These are phyloP conservation scores for Maccullochella peelii DNA, from an alignment of 2,113 vertebrate genomes.

Conservation along the genomic window DNA sequence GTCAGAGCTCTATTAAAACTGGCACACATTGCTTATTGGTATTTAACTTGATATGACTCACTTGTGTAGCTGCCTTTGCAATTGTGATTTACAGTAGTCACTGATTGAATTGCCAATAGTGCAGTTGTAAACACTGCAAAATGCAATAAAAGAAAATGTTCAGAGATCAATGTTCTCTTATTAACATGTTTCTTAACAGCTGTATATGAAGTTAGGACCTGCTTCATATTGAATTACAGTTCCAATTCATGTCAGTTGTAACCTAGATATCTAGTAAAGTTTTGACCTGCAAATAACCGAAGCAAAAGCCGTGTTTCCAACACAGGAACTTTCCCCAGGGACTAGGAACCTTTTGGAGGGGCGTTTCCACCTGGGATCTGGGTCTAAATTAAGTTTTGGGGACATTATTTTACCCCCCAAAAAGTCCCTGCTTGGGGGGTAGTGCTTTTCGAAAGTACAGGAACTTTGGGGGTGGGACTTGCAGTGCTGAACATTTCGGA, in stretches of 20 bases:
- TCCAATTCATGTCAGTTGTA: background rate
- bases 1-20: conserved; percentile 42
- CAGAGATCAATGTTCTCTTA: background rate
- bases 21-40: conserved; percentile 43
- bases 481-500: too few species aligned
- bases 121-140: background rate
- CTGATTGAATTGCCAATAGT: background rate
- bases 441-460: too few species aligned
- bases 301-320: background rate
- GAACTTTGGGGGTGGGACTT: too few species aligned
- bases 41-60: conserved; percentile 41
- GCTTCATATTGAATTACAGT: background rate
- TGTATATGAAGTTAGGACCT: background rate
- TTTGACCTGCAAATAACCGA: background rate
- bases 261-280: background rate
- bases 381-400: too few species aligned
- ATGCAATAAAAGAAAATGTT: background rate
- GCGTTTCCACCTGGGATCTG: too few species aligned
- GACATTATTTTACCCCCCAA: too few species aligned
- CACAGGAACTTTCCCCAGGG: too few species aligned
- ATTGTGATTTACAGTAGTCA: conserved; percentile 43
- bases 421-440: too few species aligned
- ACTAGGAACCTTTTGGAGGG: too few species aligned
- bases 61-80: conserved; percentile 47
- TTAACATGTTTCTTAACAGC: background rate